These are phyloP conservation scores for Dreissena rostriformis DNA, from an alignment of 1,140 invertebrate genomes.

Conservation along the genomic window DNA sequence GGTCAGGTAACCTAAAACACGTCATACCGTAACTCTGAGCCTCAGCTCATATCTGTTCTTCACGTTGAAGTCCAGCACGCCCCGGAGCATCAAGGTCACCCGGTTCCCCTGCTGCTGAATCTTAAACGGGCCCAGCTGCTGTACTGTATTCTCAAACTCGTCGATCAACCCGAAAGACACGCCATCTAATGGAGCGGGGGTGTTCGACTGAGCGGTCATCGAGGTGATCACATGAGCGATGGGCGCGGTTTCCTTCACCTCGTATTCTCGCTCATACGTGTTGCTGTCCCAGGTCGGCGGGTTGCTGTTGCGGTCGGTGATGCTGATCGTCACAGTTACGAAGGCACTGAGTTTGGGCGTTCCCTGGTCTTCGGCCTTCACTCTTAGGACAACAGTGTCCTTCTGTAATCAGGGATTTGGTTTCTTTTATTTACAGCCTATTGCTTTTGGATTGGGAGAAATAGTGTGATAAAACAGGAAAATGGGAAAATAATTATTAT, in stretches of 20 bases:
- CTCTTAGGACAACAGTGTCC: constrained; percentile 57
- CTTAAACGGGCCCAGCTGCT: constrained; percentile 61
- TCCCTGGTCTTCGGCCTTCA: constrained; percentile 70
- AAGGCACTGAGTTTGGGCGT: constrained; percentile 57
- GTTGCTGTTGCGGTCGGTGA: constrained; percentile 62
- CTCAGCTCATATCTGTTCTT: constrained; percentile 67
- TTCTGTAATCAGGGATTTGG: constrained; percentile 9
- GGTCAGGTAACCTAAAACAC: constrained; percentile 39
- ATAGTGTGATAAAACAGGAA: too few relatives aligned
- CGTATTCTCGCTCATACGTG: constrained; percentile 63
- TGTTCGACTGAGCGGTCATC: constrained; percentile 67
- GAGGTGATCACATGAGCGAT: constrained; percentile 62
- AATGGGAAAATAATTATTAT: too few relatives aligned
- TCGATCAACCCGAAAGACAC: constrained; percentile 67
- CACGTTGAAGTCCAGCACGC: constrained; percentile 65
- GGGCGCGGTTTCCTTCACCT: constrained; percentile 66
- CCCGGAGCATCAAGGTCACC: constrained; percentile 62
- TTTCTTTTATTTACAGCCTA: too few relatives aligned
- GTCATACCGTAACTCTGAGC: constrained; percentile 67
- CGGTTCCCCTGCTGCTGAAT: constrained; percentile 60
- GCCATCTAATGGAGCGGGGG: constrained; percentile 63
- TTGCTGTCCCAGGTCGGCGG: constrained; percentile 69
- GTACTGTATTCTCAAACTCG: constrained; percentile 61
- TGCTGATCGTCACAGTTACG: constrained; percentile 64
- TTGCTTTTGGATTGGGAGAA: too few relatives aligned